Evolutionary conservation across 1,140 invertebrate species (phyloP).

Genomic region (Meloidogyne hapla): DNA sequence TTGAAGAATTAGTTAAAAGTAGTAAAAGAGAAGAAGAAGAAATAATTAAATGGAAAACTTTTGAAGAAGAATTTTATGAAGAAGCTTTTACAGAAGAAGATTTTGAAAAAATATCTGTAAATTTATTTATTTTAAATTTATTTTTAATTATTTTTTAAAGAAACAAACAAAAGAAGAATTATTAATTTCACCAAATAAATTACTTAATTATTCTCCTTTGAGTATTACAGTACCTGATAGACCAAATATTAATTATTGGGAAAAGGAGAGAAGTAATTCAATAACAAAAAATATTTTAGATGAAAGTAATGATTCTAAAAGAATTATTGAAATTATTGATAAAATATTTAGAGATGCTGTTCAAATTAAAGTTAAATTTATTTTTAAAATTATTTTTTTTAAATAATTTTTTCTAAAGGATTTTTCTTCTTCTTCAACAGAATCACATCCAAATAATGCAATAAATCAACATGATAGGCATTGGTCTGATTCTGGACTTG

Average conservation of each 20-base stretch:
- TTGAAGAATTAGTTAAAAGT: slow-evolving; percentile 18
- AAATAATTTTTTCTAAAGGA: not conserved
- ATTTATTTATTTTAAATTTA: too few species aligned
- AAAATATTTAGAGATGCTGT: slow-evolving; percentile 12
- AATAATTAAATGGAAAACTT: not conserved
- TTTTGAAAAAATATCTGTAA: not conserved
- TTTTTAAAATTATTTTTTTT: not conserved
- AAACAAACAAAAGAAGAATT: too few species aligned
- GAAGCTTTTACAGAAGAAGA: slow-evolving; percentile 22
- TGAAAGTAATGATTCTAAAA: slow-evolving; percentile 5
- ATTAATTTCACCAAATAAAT: too few species aligned
- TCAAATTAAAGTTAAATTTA: slow-evolving; percentile 1
- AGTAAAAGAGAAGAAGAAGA: not conserved
- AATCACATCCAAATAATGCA: not conserved
- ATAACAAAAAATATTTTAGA: not conserved
- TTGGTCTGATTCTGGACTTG: slow-evolving; percentile 18
- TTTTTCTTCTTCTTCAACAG: not conserved
- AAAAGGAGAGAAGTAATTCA: not conserved
- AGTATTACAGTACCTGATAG: not conserved
- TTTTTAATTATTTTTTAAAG: not conserved
- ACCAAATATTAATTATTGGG: not conserved
- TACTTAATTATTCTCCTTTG: not conserved
- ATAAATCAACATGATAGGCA: not conserved
- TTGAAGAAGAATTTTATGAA: slow-evolving; percentile 22
- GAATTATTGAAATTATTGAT: slow-evolving; percentile 16